These are phyloP conservation scores for Drosophila navojoa DNA, from an alignment of 1,140 invertebrate species.

Conservation along the genomic window DNA sequence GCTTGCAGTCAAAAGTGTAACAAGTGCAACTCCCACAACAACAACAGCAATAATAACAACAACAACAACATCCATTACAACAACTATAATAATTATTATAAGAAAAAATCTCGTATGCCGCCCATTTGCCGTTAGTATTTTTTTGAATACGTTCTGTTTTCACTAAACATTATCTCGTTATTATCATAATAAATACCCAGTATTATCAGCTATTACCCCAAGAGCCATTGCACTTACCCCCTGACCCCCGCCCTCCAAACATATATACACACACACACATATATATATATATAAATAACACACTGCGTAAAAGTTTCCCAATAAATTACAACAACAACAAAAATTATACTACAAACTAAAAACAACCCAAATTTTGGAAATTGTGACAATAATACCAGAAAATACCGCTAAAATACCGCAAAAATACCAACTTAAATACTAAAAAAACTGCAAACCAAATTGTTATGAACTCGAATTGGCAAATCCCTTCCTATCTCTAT, in stretches of 20 bases:
- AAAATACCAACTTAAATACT: conserved; percentile 1
- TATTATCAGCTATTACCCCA: not conserved
- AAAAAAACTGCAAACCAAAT: conserved; percentile 9
- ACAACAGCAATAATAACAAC: conserved; percentile 60
- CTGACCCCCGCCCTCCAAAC: not conserved
- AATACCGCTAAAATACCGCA: conserved; percentile 17
- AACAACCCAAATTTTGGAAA: conserved; percentile 13
- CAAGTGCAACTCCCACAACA: conserved; percentile 72
- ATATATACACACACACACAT: conserved; percentile 18
- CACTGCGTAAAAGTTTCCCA: not conserved
- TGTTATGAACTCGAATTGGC: conserved; percentile 28
- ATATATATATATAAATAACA: not conserved
- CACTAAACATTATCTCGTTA: conserved; percentile 21
- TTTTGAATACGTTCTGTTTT: conserved; percentile 43
- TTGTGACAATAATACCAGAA: conserved; percentile 34
- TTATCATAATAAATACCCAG: conserved; percentile 33
- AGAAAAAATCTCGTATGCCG: conserved; percentile 83
- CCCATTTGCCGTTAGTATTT: conserved; percentile 84
- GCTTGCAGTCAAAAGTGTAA: conserved; percentile 73
- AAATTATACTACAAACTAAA: conserved; percentile 7
- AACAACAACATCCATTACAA: conserved; percentile 82
- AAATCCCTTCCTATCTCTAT: not conserved
- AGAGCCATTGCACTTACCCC: not conserved
- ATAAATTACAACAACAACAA: conserved; percentile 4
- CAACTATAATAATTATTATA: conserved; percentile 83